Percentiles rank a stretch among this genome's conserved stretches.
Evolutionary conservation across 2,797 vertebrate species (phyloP).

Genomic region (Poeciliopsis presidionis): DNA sequence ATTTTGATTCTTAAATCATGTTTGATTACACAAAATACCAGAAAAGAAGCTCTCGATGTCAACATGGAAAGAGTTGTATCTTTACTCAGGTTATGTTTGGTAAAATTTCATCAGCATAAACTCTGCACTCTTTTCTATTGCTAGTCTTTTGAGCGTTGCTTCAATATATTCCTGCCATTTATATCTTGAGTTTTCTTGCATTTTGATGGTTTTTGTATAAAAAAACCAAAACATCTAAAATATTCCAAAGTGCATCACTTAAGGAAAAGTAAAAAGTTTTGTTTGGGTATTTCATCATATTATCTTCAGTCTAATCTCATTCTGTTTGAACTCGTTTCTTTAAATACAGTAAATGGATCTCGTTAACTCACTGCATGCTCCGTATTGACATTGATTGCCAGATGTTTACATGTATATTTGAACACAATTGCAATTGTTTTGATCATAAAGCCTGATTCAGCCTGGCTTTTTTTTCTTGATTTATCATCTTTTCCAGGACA

Average conservation of each 20-base stretch:
- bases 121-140: not conserved
- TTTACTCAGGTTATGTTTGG: not conserved
- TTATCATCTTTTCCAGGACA: not conserved
- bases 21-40: not conserved
- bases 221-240: not conserved
- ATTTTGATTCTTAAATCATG: not conserved
- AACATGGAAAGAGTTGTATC: not conserved
- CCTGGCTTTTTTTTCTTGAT: not conserved
- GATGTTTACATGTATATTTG: not conserved
- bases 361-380: not conserved
- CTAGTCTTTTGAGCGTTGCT: not conserved
- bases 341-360: not conserved
- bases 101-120: not conserved
- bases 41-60: too few species aligned
- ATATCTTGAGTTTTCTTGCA: not conserved
- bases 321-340: not conserved
- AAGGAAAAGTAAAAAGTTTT: not conserved
- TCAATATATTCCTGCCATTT: not conserved
- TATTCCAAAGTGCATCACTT: not conserved
- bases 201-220: not conserved
- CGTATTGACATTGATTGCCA: not conserved
- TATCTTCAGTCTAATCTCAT: not conserved
- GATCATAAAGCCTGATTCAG: not conserved
- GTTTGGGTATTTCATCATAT: not conserved
- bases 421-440: not conserved